Base-by-base conservation (phyloP, 2,113 vertebrate species). In the Vulpes lagopus region DNA sequence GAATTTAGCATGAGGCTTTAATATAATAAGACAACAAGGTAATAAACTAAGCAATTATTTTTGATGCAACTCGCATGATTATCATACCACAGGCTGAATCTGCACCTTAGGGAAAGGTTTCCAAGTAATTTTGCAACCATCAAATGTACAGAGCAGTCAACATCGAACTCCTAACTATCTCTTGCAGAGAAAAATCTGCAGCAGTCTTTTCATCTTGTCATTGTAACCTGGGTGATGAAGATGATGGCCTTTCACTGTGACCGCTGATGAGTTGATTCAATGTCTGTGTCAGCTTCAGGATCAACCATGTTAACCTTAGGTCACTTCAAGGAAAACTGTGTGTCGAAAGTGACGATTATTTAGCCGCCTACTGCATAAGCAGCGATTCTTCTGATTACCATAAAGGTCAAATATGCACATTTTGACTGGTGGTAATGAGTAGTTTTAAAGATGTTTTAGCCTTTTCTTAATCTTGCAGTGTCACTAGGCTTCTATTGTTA, bases 351-450 rank as follows among this genome's bases (percentile, higher is more conserved):
- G 98, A 99, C 73, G 98, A 98, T 98, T 98, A 99, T 99, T 99
- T 98, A 98, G 98, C 98, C 30, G 71, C 95, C 95, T 71, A 97
- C 95, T 97, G 97, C 98, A 98, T 96, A 98, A 98, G 98, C 94
- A 73, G 97, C 98, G 92, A 97, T 97, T 98, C 97, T 98, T 95
- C 98, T 98, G 98, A 99, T 99, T 99, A 99, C 91, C 99, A 99
- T 99, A 99, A 99, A 99, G 99, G 99, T 99, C 99, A 99, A 98
- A 98, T 98, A 98, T 97, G 98, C 98, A 99, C 98, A 96, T 98
- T 98, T 98, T 99, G 98, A 98, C 98, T 98, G 98, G 98, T 99
- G 98, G 97, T 99, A 99, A 99, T 99, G 98, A 99, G 98, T 99
- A 99, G 98, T 98, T 99, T 99, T 99, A 99, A 98, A 98, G 98